phyloP scores from a whole-genome alignment of 2,113 vertebrate genomes.

The Myotis lucifugus region DNA sequence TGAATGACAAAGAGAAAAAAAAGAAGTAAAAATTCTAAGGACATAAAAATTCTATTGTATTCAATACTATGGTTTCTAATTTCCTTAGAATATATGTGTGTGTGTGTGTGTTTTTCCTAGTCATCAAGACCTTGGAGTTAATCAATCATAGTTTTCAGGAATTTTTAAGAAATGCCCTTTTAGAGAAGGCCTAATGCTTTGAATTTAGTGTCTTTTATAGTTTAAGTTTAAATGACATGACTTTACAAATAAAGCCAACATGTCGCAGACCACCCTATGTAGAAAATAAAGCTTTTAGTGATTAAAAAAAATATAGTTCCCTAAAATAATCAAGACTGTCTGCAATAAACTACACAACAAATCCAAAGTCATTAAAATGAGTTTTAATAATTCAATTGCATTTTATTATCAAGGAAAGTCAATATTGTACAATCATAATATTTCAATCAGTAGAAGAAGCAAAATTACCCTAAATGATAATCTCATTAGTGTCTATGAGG shows the following conservation, averaged over 20 bases:
- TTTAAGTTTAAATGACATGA: constrained; percentile 25
- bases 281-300: constrained; percentile 53
- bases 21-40: not conserved
- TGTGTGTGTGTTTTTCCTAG: not conserved
- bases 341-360: constrained; percentile 30
- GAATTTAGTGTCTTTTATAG: not conserved
- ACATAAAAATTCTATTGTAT: not conserved
- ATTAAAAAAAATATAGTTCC: not conserved
- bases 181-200: not conserved
- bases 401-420: constrained; percentile 78
- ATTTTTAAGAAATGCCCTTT: not conserved
- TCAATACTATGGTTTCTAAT: not conserved
- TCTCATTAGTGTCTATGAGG: constrained; percentile 77
- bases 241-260: not conserved
- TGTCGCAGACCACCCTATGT: not conserved
- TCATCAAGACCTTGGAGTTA: not conserved
- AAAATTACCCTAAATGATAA: constrained; percentile 80
- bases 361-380: constrained; percentile 50
- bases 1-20: not conserved
- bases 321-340: constrained; percentile 48
- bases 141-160: not conserved
- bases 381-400: constrained; percentile 63
- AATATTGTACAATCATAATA: constrained; percentile 77
- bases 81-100: not conserved
- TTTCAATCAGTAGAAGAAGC: constrained; percentile 76